Conservation (phyloP, 1,140 invertebrate species). For the Diorhabda elongata region DNA sequence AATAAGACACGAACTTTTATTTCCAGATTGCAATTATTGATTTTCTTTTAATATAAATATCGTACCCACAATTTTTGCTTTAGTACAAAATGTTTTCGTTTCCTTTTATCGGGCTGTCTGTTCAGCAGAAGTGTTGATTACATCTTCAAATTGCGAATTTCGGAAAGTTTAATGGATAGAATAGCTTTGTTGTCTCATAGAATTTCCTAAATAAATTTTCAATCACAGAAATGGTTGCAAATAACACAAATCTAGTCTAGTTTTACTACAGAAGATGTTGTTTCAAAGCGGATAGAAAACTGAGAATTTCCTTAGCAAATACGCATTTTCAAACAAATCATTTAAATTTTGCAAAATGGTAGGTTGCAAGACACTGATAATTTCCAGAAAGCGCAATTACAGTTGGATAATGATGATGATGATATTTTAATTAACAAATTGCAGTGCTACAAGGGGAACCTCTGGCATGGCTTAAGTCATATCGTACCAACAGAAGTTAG, state of each 20-base stretch:
- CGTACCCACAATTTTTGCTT: too few relatives aligned
- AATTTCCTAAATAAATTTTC: background rate
- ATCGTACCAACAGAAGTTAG: too few relatives aligned
- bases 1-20: too few relatives aligned
- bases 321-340: too few relatives aligned
- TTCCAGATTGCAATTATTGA: too few relatives aligned
- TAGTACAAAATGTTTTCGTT: too few relatives aligned
- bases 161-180: background rate
- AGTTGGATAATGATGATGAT: background rate
- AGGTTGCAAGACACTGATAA: background rate
- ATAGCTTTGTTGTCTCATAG: background rate
- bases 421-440: too few relatives aligned
- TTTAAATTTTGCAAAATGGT: too few relatives aligned
- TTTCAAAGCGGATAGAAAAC: slow-evolving; percentile 7
- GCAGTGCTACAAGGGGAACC: too few relatives aligned
- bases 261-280: slow-evolving; percentile 10
- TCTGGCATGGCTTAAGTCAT: too few relatives aligned
- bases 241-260: slow-evolving; percentile 8
- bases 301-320: background rate
- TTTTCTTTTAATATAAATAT: too few relatives aligned
- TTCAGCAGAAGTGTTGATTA: background rate
- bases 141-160: background rate
- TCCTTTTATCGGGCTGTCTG: background rate
- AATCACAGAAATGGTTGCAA: background rate
- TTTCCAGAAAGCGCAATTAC: background rate